Percentiles rank a stretch among this genome's conserved stretches.
Conservation (phyloP, 2,888 invertebrate species). For the Campopleginae sp. region DNA sequence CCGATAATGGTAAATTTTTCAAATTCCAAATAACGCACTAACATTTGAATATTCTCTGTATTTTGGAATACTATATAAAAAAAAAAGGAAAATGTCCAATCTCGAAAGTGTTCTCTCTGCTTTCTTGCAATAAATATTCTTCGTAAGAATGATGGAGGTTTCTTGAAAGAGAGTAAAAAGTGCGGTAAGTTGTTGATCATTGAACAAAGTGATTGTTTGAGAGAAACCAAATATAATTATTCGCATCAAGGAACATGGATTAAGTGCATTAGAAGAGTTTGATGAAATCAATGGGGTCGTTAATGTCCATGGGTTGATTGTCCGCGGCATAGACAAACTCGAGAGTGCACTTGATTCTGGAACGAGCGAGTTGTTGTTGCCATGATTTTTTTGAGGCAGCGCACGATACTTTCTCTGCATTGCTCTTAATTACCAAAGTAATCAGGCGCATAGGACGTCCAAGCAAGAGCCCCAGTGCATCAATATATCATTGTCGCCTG, state of each 20-base stretch:
- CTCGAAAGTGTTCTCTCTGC: neutral
- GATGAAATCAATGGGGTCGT: constrained; percentile 56
- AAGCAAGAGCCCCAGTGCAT: neutral
- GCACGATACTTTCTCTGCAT: constrained; percentile 53
- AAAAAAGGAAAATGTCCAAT: neutral
- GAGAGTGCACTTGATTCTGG: constrained; percentile 24
- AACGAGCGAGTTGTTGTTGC: constrained; percentile 20
- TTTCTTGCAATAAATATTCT: neutral
- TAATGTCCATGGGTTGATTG: constrained; percentile 55
- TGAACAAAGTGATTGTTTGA: constrained; percentile 19
- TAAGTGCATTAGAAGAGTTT: constrained; percentile 1
- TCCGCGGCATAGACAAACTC: constrained; percentile 26
- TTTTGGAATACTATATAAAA: neutral
- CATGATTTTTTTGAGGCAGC: constrained; percentile 47
- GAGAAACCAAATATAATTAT: constrained; percentile 46
- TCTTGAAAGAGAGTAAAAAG: neutral
- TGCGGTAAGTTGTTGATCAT: constrained; percentile 22
- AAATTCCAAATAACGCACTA: neutral
- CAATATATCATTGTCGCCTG: constrained; percentile 37
- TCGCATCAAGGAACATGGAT: constrained; percentile 48
- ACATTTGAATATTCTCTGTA: neutral
- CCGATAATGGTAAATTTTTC: neutral
- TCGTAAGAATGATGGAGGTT: neutral
- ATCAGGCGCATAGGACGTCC: constrained; percentile 40
- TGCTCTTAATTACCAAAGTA: constrained; percentile 57